Evolutionary conservation across 2,797 vertebrate genomes (phyloP).

Genomic region (Sebastes ruberrimus): DNA sequence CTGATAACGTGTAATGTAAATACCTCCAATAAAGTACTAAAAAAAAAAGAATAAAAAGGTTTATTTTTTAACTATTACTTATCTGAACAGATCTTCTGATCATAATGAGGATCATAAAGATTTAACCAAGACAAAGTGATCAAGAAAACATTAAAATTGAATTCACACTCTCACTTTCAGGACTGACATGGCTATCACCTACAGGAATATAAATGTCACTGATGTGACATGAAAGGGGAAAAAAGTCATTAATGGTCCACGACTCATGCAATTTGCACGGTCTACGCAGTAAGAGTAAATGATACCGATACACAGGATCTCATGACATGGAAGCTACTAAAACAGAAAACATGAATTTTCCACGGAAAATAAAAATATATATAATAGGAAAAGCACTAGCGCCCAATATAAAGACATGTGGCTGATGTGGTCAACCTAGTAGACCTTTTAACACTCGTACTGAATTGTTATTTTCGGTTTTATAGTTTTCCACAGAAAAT

Average conservation of each 20-base stretch:
- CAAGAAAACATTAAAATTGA: background rate
- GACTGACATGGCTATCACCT: background rate
- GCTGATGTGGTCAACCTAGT: background rate
- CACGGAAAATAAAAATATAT: background rate
- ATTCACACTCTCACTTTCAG: background rate
- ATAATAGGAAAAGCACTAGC: background rate
- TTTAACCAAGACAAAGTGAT: background rate
- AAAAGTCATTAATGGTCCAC: background rate
- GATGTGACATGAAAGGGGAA: background rate
- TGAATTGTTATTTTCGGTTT: background rate
- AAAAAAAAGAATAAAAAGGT: background rate
- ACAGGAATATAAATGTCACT: background rate
- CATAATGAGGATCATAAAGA: background rate
- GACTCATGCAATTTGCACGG: background rate
- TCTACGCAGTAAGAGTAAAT: background rate
- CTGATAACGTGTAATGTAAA: too few relatives aligned
- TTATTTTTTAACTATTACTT: background rate
- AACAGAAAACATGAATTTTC: background rate
- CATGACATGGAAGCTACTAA: background rate
- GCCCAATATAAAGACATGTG: background rate
- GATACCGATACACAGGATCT: background rate
- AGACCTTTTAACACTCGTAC: background rate
- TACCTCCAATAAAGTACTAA: too few relatives aligned
- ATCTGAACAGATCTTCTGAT: background rate
- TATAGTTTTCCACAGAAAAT: background rate